phyloP scores from a whole-genome alignment of 2,888 invertebrate species.

The Yponomeuta sedellus region DNA sequence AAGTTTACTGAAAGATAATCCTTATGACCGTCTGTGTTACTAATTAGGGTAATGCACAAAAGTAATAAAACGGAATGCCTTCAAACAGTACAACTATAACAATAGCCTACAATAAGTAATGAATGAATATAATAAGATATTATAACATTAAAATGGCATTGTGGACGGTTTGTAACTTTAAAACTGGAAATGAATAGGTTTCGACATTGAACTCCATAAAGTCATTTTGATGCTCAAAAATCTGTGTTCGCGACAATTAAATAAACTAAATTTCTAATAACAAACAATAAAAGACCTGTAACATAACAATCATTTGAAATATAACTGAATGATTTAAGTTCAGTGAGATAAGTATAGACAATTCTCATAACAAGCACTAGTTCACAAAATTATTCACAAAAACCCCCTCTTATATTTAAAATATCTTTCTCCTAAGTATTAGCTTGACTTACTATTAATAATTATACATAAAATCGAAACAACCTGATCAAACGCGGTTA shows the following conservation, averaged over 20 bases:
- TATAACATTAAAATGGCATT: conserved; percentile 42
- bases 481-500: conserved; percentile 18
- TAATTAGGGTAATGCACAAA: conserved; percentile 62
- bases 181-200: not conserved
- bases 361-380: conserved; percentile 26
- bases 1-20: conserved; percentile 37
- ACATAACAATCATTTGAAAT: not conserved
- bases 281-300: not conserved
- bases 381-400: conserved; percentile 67
- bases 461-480: conserved; percentile 20
- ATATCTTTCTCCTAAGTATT: conserved; percentile 57
- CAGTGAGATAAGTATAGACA: not conserved
- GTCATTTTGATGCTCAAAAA: conserved; percentile 9
- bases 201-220: not conserved
- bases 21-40: conserved; percentile 60
- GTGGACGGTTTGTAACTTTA: conserved; percentile 22
- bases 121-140: conserved; percentile 39
- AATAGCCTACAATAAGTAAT: conserved; percentile 67
- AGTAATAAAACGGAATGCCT: conserved; percentile 71
- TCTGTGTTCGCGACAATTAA: conserved; percentile 4
- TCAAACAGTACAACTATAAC: conserved; percentile 74
- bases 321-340: not conserved
- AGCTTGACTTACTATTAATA: conserved; percentile 57
- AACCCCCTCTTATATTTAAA: conserved; percentile 25
- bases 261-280: not conserved